phyloP scores from a whole-genome alignment of 2,797 vertebrate species.

The Phataginus tricuspis region DNA sequence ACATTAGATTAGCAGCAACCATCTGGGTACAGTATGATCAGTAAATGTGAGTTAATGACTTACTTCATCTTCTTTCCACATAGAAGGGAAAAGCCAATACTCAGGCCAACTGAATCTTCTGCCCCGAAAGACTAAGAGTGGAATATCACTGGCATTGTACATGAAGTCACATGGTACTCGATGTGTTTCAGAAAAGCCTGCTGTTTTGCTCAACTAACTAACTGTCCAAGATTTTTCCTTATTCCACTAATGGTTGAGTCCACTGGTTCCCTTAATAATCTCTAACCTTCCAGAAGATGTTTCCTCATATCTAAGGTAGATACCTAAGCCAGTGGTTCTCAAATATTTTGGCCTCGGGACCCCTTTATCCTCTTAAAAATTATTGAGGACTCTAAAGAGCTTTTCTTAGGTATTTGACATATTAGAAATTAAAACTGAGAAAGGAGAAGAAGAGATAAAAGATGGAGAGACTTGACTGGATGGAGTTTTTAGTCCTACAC shows the following conservation, averaged over 20 bases:
- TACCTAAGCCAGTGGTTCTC: not conserved
- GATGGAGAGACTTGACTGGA: not conserved
- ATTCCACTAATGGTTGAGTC: not conserved
- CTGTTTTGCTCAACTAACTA: not conserved
- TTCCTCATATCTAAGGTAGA: slow-evolving; percentile 37
- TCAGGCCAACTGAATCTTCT: not conserved
- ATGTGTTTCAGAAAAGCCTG: slow-evolving; percentile 29
- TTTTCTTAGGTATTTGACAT: not conserved
- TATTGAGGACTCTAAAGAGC: slow-evolving; percentile 12
- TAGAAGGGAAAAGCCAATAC: not conserved
- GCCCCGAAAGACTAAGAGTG: not conserved
- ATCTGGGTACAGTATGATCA: slow-evolving; percentile 27
- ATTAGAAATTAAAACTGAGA: slow-evolving; percentile 51
- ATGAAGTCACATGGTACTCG: not conserved
- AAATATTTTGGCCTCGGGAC: not conserved
- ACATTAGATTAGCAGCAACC: not conserved
- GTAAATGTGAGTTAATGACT: slow-evolving; percentile 23
- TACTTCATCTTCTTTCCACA: slow-evolving; percentile 2
- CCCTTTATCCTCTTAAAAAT: slow-evolving; percentile 35
- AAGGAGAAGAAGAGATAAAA: not conserved
- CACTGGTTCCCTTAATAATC: slow-evolving; percentile 14
- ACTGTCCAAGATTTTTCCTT: not conserved
- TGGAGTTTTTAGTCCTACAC: not conserved
- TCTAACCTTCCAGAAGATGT: slow-evolving; percentile 7
- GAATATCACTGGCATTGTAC: not conserved